Base-by-base conservation (phyloP, 2,888 invertebrate species). In the Phyto melanocephala region DNA sequence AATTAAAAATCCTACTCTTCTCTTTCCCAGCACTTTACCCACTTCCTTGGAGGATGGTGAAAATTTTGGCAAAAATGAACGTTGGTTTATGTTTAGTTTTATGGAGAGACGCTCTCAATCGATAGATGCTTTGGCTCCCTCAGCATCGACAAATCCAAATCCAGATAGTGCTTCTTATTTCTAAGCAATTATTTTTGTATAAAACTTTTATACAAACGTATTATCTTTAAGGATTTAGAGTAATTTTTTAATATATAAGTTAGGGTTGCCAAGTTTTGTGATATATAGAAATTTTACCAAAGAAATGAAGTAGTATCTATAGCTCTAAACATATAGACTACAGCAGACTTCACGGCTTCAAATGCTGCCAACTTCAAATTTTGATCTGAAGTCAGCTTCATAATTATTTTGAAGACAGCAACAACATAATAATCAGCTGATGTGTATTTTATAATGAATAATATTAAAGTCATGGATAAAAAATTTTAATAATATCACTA, bases 41-140 rank as follows among this genome's bases (percentile, higher is more conserved):
- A 92, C 92, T 15, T 93, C 93, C 0, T 86, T 94, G 45, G 91
- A 92, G 85, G 94, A 94, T 85, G 93, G 93, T 1, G 93, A 94
- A 88, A 87, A 90, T 20, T 93, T 94, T 88, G 93, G 93, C 11
- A 92, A 92, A 85, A 92, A 91, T 58, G 93, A 93, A 81, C 89
- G 88, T 22, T 87, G 92, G 83, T 93, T 91, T 85, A 91, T 92
- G 24, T 93, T 93, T 84, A 87, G 87, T 54, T 90, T 87, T 67
- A 74, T 87, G 82, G 87, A 90, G 56, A 84, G 84, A 35, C 88
- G 90, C 0, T 84, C 86, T 0, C 86, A 86, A 60, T 89, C 89
- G 0, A 86, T 85, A 24, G 75, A 84, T 35, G 85, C 86, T 0
- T 84, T 89, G 42, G 80, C 86, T 10, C 45, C 85, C 5, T 56